Evolutionary conservation across 2,888 invertebrate genomes (phyloP).

Genomic region (Melangyna quadrimaculata): DNA sequence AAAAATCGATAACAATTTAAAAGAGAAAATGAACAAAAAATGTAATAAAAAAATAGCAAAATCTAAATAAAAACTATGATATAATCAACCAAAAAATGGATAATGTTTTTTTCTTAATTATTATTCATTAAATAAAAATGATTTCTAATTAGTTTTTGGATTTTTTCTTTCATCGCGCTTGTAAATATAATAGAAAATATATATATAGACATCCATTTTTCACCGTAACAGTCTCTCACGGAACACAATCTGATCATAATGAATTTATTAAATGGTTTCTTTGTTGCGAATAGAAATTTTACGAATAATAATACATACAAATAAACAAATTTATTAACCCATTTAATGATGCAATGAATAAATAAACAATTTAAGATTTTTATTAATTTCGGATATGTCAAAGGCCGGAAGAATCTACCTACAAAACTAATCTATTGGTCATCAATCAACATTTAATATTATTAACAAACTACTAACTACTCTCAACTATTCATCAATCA

Average conservation of each 20-base stretch:
- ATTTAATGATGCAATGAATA: neutral
- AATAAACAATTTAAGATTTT: neutral
- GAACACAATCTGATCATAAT: conserved; percentile 30
- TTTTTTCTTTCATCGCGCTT: conserved; percentile 33
- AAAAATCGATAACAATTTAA: conserved; percentile 51
- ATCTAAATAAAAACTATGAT: conserved; percentile 80
- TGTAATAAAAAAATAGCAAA: conserved; percentile 74
- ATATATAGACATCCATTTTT: neutral
- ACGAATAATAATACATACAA: conserved; percentile 5
- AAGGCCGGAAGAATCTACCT: neutral
- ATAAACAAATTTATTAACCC: conserved; percentile 1
- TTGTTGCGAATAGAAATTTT: conserved; percentile 37
- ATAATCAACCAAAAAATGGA: conserved; percentile 75
- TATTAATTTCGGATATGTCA: neutral
- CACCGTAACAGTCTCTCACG: conserved; percentile 26
- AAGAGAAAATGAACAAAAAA: conserved; percentile 50
- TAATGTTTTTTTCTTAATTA: conserved; percentile 43
- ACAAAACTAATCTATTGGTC: conserved; percentile 7
- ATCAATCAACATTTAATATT: conserved; percentile 46
- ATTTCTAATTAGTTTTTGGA: conserved; percentile 11
- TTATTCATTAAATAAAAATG: conserved; percentile 19
- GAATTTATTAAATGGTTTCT: conserved; percentile 66
- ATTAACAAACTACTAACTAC: conserved; percentile 9
- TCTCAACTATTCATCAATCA: conserved; percentile 63
- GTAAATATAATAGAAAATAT: conserved; percentile 17